Evolutionary conservation across 2,113 vertebrate genomes (phyloP), one percentile per base, ranked within the genome.

Genomic region (Lathamus discolor): DNA sequence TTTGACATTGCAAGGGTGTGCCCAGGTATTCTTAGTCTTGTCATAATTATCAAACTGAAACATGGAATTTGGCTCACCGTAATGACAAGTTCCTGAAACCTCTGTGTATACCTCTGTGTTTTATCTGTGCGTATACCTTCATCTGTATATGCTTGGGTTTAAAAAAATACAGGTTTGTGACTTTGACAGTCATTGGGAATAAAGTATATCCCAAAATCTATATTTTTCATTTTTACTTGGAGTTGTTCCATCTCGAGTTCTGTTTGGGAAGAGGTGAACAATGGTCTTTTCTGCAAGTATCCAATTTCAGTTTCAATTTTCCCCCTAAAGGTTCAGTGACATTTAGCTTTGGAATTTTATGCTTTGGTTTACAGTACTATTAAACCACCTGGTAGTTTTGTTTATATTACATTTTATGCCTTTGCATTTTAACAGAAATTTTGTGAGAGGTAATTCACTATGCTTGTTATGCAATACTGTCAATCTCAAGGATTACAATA

Each of bases 1-100:
- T 90, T 94, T 96, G 63, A 82, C 93, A 95, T 49, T 87, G 48
- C 35, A 83, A 95, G 37, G 5, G 11, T 25, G 29, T 91, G 46
- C 35, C 10, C 67, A 92, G 27, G 25, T 94, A 44, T 84, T 83
- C 54, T 88, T 61, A 41, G 29, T 80, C 67, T 69, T 93, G 76
- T 94, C 35, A 28, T 35, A 78, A 48, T 14, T 87, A 44, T 67
- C 33, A 75, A 59, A 54, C 4, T 92, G 81, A 93, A 95, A 95
- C n/a, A 72, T 19, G 80, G 37, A 46, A 70, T 92, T 75, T 77
- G 37, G 52, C 93, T 43, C 82, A 90, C 61, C 90, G 41, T 83
- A 86, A 85, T 67, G 68, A 73, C 69, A 95, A 67, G 61, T 81
- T 94, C 91, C 51, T 96, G 82, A 97, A 90, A 74, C 12, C 17